Evolutionary conservation across 2,888 invertebrate species (phyloP).

Genomic region (Eupeodes luniger): DNA sequence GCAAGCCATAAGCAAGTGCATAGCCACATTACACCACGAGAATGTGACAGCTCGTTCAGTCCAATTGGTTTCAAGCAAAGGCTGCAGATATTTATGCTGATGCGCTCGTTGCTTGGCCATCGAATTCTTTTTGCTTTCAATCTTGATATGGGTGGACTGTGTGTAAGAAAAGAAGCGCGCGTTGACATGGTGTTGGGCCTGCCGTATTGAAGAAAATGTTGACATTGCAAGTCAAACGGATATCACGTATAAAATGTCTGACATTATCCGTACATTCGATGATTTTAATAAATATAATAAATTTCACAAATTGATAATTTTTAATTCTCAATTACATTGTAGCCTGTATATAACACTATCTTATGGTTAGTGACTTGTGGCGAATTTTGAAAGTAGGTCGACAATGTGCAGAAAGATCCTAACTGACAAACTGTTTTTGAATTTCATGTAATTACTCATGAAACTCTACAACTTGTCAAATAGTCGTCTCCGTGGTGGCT

Average conservation of each 20-base stretch:
- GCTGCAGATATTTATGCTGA: constrained; percentile 55
- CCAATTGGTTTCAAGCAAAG: constrained; percentile 35
- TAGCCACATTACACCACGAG: constrained; percentile 39
- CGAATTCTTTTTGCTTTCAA: constrained; percentile 47
- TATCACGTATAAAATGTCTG: constrained; percentile 50
- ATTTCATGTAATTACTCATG: constrained; percentile 44
- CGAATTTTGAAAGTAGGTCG: constrained; percentile 40
- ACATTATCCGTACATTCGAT: constrained; percentile 6
- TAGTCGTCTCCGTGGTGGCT: constrained; percentile 6
- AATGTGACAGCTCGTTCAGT: constrained; percentile 53
- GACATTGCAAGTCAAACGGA: constrained; percentile 69
- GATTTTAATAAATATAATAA: background rate
- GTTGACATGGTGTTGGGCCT: constrained; percentile 53
- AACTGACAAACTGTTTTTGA: constrained; percentile 44
- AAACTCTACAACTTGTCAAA: constrained; percentile 59
- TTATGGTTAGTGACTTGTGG: too few relatives aligned
- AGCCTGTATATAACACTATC: background rate
- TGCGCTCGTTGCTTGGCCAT: constrained; percentile 39
- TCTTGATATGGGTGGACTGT: constrained; percentile 62
- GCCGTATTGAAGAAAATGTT: constrained; percentile 58
- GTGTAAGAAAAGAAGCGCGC: background rate
- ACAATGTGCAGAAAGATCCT: constrained; percentile 15
- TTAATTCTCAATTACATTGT: constrained; percentile 1
- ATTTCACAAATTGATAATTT: constrained; percentile 20
- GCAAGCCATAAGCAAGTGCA: constrained; percentile 20